Evolutionary conservation across 2,113 vertebrate genomes (phyloP).

Genomic region (Ivindomyrus marchei): DNA sequence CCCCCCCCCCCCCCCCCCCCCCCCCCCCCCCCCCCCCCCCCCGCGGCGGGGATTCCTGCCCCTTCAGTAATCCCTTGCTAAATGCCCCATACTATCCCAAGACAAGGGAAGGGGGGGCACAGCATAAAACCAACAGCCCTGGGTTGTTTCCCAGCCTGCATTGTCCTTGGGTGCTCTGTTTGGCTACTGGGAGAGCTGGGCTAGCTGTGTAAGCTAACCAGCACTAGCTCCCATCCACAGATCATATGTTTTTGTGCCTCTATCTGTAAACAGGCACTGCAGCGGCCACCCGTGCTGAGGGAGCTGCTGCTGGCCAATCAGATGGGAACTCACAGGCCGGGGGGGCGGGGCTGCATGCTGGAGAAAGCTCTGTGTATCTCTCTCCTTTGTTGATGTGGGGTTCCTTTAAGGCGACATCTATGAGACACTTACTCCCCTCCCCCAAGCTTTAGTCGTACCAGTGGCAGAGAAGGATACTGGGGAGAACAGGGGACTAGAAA

Average conservation of each 20-base stretch:
- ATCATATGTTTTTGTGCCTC: background rate
- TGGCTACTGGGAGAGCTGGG: background rate
- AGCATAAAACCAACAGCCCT: background rate
- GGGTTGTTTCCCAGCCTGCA: background rate
- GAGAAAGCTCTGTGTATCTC: slow-evolving; percentile 62
- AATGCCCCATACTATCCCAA: background rate
- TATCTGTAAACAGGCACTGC: background rate
- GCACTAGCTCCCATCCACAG: background rate
- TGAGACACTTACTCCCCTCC: slow-evolving; percentile 54
- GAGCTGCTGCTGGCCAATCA: slow-evolving; percentile 11
- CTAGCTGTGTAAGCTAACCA: background rate
- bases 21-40: too few relatives aligned
- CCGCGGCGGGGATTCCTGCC: background rate
- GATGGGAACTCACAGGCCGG: background rate
- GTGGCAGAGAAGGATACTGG: background rate
- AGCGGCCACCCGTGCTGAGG: background rate
- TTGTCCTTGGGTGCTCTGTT: background rate
- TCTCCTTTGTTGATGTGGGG: slow-evolving; percentile 52
- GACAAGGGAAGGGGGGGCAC: background rate
- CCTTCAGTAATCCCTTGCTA: background rate
- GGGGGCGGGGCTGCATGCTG: slow-evolving; percentile 46
- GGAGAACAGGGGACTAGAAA: background rate
- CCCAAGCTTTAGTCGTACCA: background rate
- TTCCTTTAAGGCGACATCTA: slow-evolving; percentile 62
- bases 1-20: too few relatives aligned